Base-by-base conservation (phyloP, 30 jellyfish, hydroid and myxozoan genomes). In the Aurelia aurita region DNA sequence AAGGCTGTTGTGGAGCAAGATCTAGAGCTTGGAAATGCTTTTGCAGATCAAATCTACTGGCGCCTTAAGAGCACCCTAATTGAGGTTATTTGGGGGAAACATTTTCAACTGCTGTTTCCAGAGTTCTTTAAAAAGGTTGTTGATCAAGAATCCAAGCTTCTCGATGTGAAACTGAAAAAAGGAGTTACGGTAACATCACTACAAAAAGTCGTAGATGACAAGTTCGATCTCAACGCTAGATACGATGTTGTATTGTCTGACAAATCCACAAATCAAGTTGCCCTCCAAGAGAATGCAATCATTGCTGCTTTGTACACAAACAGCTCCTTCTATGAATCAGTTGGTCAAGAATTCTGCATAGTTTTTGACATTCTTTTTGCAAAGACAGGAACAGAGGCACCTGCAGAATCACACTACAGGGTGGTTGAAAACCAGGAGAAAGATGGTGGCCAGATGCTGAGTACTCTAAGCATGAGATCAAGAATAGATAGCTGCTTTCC, bases 371-470 rank as follows among this genome's bases (percentile, higher is more conserved):
- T 76, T 1, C 20, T 54, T 27, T 76, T 20, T 76, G 80, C 88
- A 13, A 76, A 76, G 39, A 76, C 88, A 23, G 88, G 88, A 54
- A 76, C 80, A 10, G 79, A 54, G 60, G 88, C 88, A 18, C 43
- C 10, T 54, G 88, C 44, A 18, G 88, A 76, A 3, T 58, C 80
- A 28, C 51, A 53, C 35, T 76, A 57, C 60, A 27, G 79, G 35
- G 61, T 59, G 20, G 60, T 76, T n/a, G 16, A 1, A 25, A 16
- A 25, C 31, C 84, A 76, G 44, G 88, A 76, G 32, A 53, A 25
- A 59, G 63, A 76, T 14, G 76, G 69, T 20, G 59, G 80, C 22
- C 79, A 73, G 47, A 45, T 31, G 20, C 63, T 76, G 15, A 20
- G 28, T 22, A 54, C 46, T 11, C 79, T 59, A 7, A 70, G 71